Base-by-base conservation (phyloP, 2,797 vertebrate species). In the Scleropages formosus region DNA sequence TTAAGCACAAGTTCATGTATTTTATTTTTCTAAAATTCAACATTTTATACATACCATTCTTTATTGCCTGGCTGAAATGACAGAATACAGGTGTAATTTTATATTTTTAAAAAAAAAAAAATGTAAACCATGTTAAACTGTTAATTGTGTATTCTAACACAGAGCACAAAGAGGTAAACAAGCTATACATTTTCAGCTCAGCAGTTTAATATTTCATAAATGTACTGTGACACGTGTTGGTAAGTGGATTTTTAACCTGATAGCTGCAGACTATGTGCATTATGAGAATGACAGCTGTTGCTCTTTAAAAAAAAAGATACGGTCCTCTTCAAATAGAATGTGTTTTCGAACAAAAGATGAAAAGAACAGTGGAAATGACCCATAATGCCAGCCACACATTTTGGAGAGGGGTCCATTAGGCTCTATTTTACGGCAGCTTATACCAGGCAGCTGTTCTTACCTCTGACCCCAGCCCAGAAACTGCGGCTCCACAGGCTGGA, bases 191-290 rank as follows among this genome's bases (percentile, higher is more conserved):
- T 22, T 58, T 64, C 62, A 22, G 49, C 56, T n/a, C 13, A 74
- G 66, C 74, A 72, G 26, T 59, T 47, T 49, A 15, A 59, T 75
- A 26, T 59, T 47, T 49, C 15, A 59, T 75, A 18, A 59, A 51
- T 60, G 63, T 39, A 47, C 69, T 47, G 16, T 20, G 20, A 63
- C 53, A 77, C 9, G 39, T 69, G 20, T 66, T 53, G 62, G 74
- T 79, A 64, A 39, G 80, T 75, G 58, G 53, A 80, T 79, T 82
- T 74, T 80, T 79, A 80, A 83, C 79, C 79, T 68, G 64, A 83
- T 75, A 76, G 80, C 68, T 26, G 73, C 74, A 77, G 80, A 78
- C 27, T 61, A 22, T 77, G 53, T 73, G 49, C 27, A 66, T 31
- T 22, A 62, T 16, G 20, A 59, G 13, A 9, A 59, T 53, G 49